These are phyloP conservation scores for Pelobates cultripes DNA, from an alignment of 2,797 vertebrate genomes.

Conservation along the genomic window DNA sequence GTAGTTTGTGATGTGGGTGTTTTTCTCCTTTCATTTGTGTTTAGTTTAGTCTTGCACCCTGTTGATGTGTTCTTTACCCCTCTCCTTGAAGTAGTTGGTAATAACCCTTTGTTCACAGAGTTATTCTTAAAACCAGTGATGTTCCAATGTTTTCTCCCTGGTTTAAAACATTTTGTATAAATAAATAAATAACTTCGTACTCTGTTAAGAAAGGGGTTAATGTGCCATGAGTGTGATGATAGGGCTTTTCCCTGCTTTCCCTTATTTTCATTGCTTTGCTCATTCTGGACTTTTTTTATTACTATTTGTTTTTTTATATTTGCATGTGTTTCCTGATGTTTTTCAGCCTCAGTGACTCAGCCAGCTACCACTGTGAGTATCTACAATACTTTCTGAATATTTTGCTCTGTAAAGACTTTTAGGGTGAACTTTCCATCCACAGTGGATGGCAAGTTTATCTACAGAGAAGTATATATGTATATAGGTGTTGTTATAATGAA, in stretches of 20 bases:
- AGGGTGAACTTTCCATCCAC: too few relatives aligned
- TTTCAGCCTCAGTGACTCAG: slow-evolving; percentile 53
- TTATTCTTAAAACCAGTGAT: too few relatives aligned
- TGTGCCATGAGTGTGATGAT: background rate
- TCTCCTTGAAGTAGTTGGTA: background rate
- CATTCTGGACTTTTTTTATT: background rate
- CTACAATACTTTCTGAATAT: background rate
- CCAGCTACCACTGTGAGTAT: slow-evolving; percentile 52
- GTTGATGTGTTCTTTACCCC: background rate
- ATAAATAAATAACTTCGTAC: background rate
- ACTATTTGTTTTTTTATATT: background rate
- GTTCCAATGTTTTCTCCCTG: too few relatives aligned
- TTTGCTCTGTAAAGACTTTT: too few relatives aligned
- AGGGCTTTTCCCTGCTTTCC: background rate
- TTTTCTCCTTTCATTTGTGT: background rate
- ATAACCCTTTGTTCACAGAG: background rate
- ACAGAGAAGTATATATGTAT: too few relatives aligned
- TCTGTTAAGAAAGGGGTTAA: background rate
- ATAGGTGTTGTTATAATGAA: too few relatives aligned
- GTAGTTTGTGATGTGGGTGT: background rate
- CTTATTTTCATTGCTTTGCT: background rate
- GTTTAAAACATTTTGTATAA: too few relatives aligned
- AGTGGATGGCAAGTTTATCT: too few relatives aligned
- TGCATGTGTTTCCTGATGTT: slow-evolving; percentile 10
- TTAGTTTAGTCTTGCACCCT: too few relatives aligned